These are phyloP conservation scores for Otolemur garnettii DNA, from an alignment of 2,113 vertebrate genomes.

Conservation along the genomic window DNA sequence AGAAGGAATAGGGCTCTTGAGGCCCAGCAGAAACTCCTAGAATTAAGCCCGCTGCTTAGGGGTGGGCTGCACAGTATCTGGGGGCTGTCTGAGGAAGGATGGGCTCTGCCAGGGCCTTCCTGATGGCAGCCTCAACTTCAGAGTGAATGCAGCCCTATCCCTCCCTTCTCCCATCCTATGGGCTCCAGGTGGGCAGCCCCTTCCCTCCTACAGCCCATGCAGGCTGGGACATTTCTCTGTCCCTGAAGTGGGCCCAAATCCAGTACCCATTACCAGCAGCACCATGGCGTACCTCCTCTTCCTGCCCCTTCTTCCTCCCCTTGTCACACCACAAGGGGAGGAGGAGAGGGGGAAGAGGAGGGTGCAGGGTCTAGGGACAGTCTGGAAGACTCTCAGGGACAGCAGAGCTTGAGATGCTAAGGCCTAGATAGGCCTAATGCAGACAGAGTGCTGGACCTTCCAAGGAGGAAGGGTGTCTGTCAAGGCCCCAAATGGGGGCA, in stretches of 20 bases:
- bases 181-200: not conserved
- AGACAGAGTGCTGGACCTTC: not conserved
- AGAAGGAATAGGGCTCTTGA: not conserved
- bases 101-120: fast-evolving
- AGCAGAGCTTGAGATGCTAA: not conserved
- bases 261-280: not conserved
- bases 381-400: not conserved
- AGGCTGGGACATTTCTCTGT: not conserved
- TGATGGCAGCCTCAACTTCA: not conserved
- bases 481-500: not conserved
- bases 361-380: not conserved
- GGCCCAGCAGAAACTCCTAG: not conserved
- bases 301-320: too few species aligned
- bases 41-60: not conserved
- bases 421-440: not conserved
- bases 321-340: not conserved
- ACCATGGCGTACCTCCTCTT: too few species aligned
- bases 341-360: too few species aligned
- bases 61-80: not conserved
- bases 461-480: not conserved
- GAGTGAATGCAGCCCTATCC: not conserved
- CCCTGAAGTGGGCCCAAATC: not conserved
- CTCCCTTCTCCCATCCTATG: not conserved
- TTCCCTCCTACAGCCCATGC: too few species aligned
- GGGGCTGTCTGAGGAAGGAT: not conserved